Base-by-base conservation (phyloP, 2,888 invertebrate species). In the Dasypogon diadema region DNA sequence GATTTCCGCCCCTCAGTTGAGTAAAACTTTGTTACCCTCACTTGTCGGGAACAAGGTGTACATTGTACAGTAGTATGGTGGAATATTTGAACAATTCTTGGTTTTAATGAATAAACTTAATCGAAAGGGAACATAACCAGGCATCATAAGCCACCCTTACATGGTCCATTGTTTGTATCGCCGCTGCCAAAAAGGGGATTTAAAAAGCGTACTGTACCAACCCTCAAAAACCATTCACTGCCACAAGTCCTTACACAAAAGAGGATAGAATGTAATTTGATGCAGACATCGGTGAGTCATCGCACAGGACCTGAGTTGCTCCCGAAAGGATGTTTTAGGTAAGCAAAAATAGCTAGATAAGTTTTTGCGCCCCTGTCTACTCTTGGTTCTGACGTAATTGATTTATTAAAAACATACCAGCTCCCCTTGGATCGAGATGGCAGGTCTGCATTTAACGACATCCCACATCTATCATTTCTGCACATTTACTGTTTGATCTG, bases 281-380 rank as follows among this genome's bases (percentile, higher is more conserved):
- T 51, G 54, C 51, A 70, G 70, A 70, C 70, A 51, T 51, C 70
- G 70, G 54, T 70, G 70, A 70, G 54, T 70, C 70, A 70, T 70
- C 21, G n/a, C 56, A 51, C 24, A 18, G 56, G 30, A 24, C 26
- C 51, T 51, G 42, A 12, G 2, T 42, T 58, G 34, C 14, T 42
- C 18, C 54, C 55, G 73, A 58, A 58, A 24, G 73, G 73, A 58
- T 74, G 48, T 30, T 46, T 16, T 37, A 73, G 46, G 56, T 70
- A 58, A 73, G 56, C 73, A 58, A 21, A 34, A 70, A 54, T 70
- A 56, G 42, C 73, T 58, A 48, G 58, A 74, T 58, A 46, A 30
- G 34, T 60, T 74, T 58, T 48, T 42, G 56, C 58, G 12, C 34
- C 72, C 72, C 54, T 55, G 6, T 46, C 30, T 46, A 18, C 30